A percentile compares a stretch with the other conserved stretches of the same genome.
Evolutionary conservation across 2,797 vertebrate species (phyloP).

Genomic region (Agapornis canus): DNA sequence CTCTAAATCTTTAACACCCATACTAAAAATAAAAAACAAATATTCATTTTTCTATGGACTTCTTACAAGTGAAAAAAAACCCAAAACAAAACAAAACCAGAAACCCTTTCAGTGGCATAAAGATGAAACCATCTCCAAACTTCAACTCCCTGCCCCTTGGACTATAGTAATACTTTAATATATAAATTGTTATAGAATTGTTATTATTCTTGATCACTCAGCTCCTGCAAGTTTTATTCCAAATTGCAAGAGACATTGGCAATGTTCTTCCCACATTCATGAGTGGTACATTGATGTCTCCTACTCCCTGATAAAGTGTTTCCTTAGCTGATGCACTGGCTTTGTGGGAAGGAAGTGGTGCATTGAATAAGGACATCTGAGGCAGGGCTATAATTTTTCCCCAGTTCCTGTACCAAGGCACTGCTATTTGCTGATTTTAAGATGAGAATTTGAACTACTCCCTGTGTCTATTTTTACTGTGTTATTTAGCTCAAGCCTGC

Average conservation of each 20-base stretch:
- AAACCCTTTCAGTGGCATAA: background rate
- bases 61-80: background rate
- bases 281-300: background rate
- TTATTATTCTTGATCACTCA: background rate
- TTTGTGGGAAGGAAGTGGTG: background rate
- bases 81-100: background rate
- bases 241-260: fast-evolving
- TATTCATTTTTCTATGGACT: background rate
- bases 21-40: background rate
- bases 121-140: background rate
- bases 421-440: background rate
- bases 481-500: background rate
- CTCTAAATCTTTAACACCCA: background rate
- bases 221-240: background rate
- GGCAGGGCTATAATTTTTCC: background rate
- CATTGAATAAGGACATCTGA: background rate
- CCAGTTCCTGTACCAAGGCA: background rate
- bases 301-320: background rate
- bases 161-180: background rate
- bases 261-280: background rate
- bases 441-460: background rate
- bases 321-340: background rate
- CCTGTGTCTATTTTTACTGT: background rate
- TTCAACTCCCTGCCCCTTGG: background rate
- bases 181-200: background rate